These are phyloP conservation scores for Drosophila incognita DNA, from an alignment of 2,888 invertebrate species.

Conservation along the genomic window DNA sequence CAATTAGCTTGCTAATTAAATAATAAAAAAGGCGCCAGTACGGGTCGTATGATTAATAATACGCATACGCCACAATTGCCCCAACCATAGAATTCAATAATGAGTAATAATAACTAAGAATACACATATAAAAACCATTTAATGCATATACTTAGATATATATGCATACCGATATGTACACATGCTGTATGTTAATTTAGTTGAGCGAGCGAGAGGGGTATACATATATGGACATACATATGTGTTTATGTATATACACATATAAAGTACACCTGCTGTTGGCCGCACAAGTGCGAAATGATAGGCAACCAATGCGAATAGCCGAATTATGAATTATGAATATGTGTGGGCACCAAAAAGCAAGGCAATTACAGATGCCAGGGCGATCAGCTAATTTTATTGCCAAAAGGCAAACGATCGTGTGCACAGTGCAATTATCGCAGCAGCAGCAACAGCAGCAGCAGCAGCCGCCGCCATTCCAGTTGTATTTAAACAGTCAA, in stretches of 20 bases:
- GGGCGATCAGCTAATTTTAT: conserved; percentile 72
- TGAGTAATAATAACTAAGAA: conserved; percentile 71
- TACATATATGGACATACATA: not conserved
- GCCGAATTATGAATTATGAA: conserved; percentile 64
- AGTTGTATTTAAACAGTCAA: conserved; percentile 84
- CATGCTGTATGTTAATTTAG: conserved; percentile 52
- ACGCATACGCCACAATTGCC: conserved; percentile 67
- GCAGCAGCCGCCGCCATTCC: conserved; percentile 71
- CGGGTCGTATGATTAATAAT: conserved; percentile 61
- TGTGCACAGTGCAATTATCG: conserved; percentile 71
- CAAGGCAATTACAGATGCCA: conserved; percentile 57
- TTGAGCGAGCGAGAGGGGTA: conserved; percentile 39
- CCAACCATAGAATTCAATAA: conserved; percentile 55
- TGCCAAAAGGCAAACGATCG: conserved; percentile 57
- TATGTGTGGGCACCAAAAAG: conserved; percentile 35
- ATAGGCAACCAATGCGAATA: conserved; percentile 69
- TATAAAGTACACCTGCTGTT: conserved; percentile 76
- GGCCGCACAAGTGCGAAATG: conserved; percentile 70
- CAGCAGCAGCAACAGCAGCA: conserved; percentile 33
- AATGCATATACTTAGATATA: conserved; percentile 18
- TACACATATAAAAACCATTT: conserved; percentile 24
- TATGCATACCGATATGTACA: conserved; percentile 13
- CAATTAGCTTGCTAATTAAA: conserved; percentile 82
- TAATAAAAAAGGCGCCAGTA: conserved; percentile 73
- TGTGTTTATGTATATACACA: conserved; percentile 3